Conservation (phyloP, 2,113 vertebrate genomes). For the Opisthocomus hoazin region DNA sequence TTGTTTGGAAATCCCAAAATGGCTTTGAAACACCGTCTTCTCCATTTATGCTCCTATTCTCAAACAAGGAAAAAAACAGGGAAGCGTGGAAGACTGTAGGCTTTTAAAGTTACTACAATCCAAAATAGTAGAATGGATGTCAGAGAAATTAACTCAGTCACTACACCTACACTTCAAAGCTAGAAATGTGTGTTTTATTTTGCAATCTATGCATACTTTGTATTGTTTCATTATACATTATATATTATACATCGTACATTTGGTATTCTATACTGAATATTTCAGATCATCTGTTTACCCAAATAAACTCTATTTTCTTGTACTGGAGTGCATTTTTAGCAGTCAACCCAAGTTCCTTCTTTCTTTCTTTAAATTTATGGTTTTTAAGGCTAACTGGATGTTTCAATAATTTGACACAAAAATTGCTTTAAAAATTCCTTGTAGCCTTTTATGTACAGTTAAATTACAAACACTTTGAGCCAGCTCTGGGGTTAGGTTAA, state of each 20-base stretch:
- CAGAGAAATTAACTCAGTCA: neutral
- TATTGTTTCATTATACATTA: neutral
- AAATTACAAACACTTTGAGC: neutral
- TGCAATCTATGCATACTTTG: neutral
- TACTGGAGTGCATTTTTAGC: neutral
- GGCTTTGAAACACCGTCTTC: accelerated
- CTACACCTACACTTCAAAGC: neutral
- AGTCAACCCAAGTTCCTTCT: neutral
- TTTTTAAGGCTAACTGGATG: neutral
- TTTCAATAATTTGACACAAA: neutral
- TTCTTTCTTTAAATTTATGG: neutral
- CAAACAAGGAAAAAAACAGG: neutral
- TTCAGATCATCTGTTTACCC: neutral
- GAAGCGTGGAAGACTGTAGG: neutral
- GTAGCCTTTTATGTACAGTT: neutral
- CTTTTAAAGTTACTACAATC: neutral
- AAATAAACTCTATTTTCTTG: neutral
- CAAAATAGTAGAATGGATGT: accelerated
- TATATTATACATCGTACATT: too few relatives aligned
- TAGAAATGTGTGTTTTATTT: neutral
- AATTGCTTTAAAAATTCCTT: neutral
- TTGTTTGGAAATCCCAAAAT: neutral
- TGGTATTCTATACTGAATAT: neutral
- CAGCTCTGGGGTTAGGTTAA: neutral
- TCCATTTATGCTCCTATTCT: neutral